Evolutionary conservation across 1,140 invertebrate genomes (phyloP).

Genomic region (Anoplolepis gracilipes): DNA sequence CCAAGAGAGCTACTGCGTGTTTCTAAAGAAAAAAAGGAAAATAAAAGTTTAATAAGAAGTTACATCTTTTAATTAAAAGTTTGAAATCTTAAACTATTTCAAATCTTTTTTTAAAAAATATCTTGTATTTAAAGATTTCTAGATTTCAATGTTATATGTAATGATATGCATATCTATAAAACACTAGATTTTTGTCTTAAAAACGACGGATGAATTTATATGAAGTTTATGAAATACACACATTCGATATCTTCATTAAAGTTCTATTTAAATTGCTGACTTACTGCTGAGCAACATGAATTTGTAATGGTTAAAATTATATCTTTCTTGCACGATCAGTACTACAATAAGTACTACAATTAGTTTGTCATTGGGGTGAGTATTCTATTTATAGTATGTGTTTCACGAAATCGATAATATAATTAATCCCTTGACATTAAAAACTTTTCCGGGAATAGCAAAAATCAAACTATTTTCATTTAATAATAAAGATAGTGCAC

Average conservation of each 20-base stretch:
- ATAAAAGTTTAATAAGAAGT: neutral
- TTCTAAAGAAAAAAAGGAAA: neutral
- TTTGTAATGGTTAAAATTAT: neutral
- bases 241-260: neutral
- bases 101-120: neutral
- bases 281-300: neutral
- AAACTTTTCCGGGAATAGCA: constrained; percentile 11
- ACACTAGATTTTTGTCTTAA: neutral
- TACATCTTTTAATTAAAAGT: neutral
- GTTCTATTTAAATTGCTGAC: neutral
- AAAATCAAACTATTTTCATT: neutral
- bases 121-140: neutral
- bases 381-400: neutral
- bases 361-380: neutral
- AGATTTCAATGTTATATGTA: neutral
- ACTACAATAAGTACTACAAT: constrained; percentile 8
- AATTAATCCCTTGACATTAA: constrained; percentile 13
- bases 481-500: neutral
- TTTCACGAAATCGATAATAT: constrained; percentile 14
- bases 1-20: neutral
- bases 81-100: neutral
- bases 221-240: neutral
- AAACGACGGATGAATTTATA: neutral
- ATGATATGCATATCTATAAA: neutral
- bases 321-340: constrained; percentile 35